Evolutionary conservation across 2,113 vertebrate genomes (phyloP), one percentile per base, ranked within the genome.

Genomic region (Haemorhous mexicanus): DNA sequence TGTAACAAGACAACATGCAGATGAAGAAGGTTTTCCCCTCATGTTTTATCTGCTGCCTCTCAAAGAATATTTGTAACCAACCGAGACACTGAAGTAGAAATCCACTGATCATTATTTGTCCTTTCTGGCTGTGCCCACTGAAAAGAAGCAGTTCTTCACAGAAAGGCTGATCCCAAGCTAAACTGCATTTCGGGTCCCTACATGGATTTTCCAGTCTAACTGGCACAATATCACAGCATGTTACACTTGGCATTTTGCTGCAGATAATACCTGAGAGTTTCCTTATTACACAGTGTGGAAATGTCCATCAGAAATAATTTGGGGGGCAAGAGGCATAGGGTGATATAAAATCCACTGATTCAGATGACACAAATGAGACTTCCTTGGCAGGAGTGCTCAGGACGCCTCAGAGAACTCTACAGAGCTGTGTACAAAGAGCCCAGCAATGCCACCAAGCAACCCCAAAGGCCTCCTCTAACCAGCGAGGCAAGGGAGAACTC

Each of bases 81-180:
- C 16, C 59, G 69, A 87, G 23, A 37, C 62, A 58, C 16, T 47
- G n/a, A 76, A 84, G 64, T 9, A 96, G 86, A 97, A 97, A 94
- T 70, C 93, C 95, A 90, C 78, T 89, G 68, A 94, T 58, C 84
- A 91, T 94, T 90, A 32, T 94, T 83, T 95, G 88, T 96, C 91
- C 95, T 97, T 95, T 95, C 88, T 95, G 91, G 67, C 50, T 89
- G 67, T 83, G 83, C 81, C 91, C 96, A 95, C 69, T 92, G 87
- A 94, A 97, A 95, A 89, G 89, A 5, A 46, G 67, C 92, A 90
- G 61, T 95, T 97, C 96, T 94, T 96, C 95, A 83, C 79, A 89
- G 93, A 95, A 94, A 47, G 83, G 96, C 91, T 90, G 96, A 95
- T 96, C 73, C 63, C 89, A 82, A 94, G 88, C 93, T 91, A 78